phyloP scores from a whole-genome alignment of 2,888 invertebrate genomes.

The Rhyacophila evoluta region DNA sequence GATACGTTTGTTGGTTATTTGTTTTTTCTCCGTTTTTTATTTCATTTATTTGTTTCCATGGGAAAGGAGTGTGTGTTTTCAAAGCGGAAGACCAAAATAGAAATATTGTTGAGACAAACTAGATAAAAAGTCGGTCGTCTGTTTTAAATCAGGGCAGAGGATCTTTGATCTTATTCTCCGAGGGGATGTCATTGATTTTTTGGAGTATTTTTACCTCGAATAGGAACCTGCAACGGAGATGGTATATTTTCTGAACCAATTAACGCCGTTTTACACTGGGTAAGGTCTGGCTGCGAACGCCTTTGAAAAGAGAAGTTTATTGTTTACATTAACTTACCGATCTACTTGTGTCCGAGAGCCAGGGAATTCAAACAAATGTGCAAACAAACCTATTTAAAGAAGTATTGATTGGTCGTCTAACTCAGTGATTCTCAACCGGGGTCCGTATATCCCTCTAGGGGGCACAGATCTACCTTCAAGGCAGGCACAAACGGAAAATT shows the following conservation, averaged over 20 bases:
- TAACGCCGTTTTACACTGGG: neutral
- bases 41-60: conserved; percentile 6
- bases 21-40: neutral
- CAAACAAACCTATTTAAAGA: no score
- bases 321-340: neutral
- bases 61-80: neutral
- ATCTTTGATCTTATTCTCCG: neutral
- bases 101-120: neutral
- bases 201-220: neutral
- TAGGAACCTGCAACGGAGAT: neutral
- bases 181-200: neutral
- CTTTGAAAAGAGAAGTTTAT: neutral
- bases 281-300: neutral
- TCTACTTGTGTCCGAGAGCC: no score
- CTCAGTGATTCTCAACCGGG: no score
- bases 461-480: no score
- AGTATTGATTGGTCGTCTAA: no score
- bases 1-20: neutral
- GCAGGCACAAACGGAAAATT: no score
- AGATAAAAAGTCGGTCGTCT: neutral
- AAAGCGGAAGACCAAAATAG: neutral
- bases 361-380: no score
- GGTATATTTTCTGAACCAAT: neutral
- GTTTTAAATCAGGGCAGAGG: neutral
- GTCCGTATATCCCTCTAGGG: no score